Base-by-base conservation (phyloP, 2,797 vertebrate genomes). In the Cephalopachus bancanus region DNA sequence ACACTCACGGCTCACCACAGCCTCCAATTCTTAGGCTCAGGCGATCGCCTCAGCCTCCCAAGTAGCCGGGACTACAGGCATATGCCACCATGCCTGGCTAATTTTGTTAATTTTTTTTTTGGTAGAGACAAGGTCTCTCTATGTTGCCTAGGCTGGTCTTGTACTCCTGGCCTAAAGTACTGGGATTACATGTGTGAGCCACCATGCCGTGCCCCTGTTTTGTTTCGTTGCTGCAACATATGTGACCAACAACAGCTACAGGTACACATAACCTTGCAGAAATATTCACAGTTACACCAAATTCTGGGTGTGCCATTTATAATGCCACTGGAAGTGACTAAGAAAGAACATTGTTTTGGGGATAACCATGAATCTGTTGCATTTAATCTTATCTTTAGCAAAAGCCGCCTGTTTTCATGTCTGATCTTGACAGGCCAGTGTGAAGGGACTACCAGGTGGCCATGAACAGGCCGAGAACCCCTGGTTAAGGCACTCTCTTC, bases 371-470 rank as follows among this genome's bases (percentile, higher is more conserved):
- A 72, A 62, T 75, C 65, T 72, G 24, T 59, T 74, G 53, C 37
- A 72, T 64, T 86, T 84, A 65, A 64, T 78, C 22, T 89, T 83
- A 67, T 55, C 30, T 49, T 83, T 59, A 88, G 78, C 81, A 95
- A 28, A 87, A 83, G 81, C 44, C 1, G 22, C 11, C 81, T 53
- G 33, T 60, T n/a, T 69, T 65, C 67, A 20, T 33, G 67, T 59
- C n/a, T 92, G 84, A 53, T 72, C 71, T 59, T 53, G 74, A 55
- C 22, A 53, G 81, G 59, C 33, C 20, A 1, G 8, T 11, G 1
- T 64, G 74, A 49, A 57, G 49, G 62, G 65, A 30, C 62, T 53
- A 69, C 59, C 65, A 22, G 33, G 26, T 55, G 26, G 93, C 14
- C 57, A 83, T 57, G n/a, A 44, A 51, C 9, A 28, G 49, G 20